Evolutionary conservation across 2,113 vertebrate species (phyloP).

Genomic region (Peromyscus leucopus): DNA sequence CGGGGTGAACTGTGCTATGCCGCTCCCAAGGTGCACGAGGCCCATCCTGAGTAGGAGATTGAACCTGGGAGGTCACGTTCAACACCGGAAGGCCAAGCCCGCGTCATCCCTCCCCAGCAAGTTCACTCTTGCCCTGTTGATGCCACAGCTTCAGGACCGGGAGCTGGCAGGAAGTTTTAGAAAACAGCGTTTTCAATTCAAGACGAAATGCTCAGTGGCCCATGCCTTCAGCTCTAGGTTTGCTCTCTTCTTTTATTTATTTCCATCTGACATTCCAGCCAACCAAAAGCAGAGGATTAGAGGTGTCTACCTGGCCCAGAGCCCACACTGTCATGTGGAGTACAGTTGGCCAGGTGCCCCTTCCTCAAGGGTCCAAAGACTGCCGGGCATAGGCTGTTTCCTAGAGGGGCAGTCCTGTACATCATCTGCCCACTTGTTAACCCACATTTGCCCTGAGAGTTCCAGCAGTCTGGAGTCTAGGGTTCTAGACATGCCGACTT

Average conservation of each 20-base stretch:
- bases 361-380: neutral
- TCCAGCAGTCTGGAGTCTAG: neutral
- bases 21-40: neutral
- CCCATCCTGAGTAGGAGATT: neutral
- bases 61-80: neutral
- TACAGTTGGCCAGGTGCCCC: neutral
- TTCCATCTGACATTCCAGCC: neutral
- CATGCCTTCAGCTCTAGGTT: neutral
- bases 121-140: neutral
- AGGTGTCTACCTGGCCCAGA: no score
- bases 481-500: neutral
- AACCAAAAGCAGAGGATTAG: neutral
- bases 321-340: neutral
- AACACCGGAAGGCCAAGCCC: no score
- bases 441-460: neutral
- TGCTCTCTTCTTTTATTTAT: neutral
- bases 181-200: neutral
- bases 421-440: neutral
- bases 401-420: neutral
- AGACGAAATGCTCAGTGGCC: neutral
- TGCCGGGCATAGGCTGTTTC: neutral
- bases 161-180: neutral
- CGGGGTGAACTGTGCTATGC: fast-evolving
- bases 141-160: neutral
- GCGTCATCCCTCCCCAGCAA: neutral